Percentiles rank a stretch among this genome's conserved stretches.
Conservation (phyloP, 2,113 vertebrate species). For the Pygoscelis adeliae region DNA sequence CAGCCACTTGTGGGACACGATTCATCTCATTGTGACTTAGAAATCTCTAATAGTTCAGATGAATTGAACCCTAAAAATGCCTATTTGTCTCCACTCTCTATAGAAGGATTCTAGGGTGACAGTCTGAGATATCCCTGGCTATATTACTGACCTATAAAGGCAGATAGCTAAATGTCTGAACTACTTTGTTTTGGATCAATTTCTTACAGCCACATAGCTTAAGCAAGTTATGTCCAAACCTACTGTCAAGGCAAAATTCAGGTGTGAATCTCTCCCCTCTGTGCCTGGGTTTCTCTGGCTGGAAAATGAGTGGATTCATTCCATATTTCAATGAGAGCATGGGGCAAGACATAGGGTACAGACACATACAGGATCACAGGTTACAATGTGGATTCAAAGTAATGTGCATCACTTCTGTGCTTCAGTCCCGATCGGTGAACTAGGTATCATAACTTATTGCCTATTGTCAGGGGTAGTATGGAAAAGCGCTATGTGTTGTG, state of each 20-base stretch:
- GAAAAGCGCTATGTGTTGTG: background rate
- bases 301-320: background rate
- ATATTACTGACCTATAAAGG: background rate
- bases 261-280: background rate
- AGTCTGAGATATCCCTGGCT: background rate
- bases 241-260: background rate
- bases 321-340: background rate
- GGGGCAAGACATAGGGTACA: background rate
- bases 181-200: background rate
- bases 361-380: rapidly evolving
- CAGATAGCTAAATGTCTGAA: background rate
- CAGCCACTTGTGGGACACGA: background rate
- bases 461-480: background rate
- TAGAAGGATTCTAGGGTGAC: background rate
- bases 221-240: background rate
- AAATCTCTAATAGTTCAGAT: background rate
- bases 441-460: background rate
- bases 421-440: background rate
- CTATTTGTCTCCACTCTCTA: background rate
- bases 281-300: background rate
- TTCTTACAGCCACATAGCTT: background rate
- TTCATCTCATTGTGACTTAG: background rate
- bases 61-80: background rate
- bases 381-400: background rate
- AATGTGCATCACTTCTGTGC: background rate